Percentiles rank a stretch among this genome's conserved stretches.
phyloP scores from a whole-genome alignment of 2,113 vertebrate species.

The Nyctibius bracteatus region DNA sequence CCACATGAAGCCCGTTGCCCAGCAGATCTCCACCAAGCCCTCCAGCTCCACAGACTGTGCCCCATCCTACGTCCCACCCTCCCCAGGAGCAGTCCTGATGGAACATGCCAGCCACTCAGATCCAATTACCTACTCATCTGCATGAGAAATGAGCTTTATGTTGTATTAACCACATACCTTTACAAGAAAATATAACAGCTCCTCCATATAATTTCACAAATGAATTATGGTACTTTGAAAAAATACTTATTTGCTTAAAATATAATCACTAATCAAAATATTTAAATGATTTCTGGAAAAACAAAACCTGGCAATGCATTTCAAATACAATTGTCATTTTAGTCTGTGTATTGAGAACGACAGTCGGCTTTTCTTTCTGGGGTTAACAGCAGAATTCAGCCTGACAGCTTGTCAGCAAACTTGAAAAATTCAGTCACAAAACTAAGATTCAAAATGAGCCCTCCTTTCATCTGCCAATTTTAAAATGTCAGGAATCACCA shows the following conservation, averaged over 20 bases:
- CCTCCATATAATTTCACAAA: not conserved
- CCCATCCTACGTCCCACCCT: not conserved
- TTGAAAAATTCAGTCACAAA: slow-evolving; percentile 75
- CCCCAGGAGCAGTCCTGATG: not conserved
- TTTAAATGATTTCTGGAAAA: not conserved
- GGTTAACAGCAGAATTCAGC: slow-evolving; percentile 73
- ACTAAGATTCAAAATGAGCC: slow-evolving; percentile 71
- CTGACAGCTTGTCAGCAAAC: slow-evolving; percentile 83
- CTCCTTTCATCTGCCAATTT: slow-evolving; percentile 78
- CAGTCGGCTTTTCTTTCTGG: slow-evolving; percentile 73
- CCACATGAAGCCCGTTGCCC: not conserved
- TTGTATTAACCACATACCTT: rapidly evolving
- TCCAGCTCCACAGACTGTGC: not conserved
- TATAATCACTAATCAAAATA: not conserved
- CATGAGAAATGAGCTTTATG: rapidly evolving
- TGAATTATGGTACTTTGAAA: not conserved
- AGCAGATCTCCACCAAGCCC: not conserved
- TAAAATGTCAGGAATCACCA: slow-evolving; percentile 58
- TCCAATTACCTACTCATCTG: not conserved
- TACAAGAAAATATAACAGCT: rapidly evolving
- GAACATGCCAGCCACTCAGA: not conserved
- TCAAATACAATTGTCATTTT: slow-evolving; percentile 49
- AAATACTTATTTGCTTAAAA: not conserved
- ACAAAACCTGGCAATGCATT: slow-evolving; percentile 22
- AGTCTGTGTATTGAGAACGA: slow-evolving; percentile 72